These are phyloP conservation scores for Crypturellus undulatus DNA, from an alignment of 2,113 vertebrate genomes.

Conservation along the genomic window DNA sequence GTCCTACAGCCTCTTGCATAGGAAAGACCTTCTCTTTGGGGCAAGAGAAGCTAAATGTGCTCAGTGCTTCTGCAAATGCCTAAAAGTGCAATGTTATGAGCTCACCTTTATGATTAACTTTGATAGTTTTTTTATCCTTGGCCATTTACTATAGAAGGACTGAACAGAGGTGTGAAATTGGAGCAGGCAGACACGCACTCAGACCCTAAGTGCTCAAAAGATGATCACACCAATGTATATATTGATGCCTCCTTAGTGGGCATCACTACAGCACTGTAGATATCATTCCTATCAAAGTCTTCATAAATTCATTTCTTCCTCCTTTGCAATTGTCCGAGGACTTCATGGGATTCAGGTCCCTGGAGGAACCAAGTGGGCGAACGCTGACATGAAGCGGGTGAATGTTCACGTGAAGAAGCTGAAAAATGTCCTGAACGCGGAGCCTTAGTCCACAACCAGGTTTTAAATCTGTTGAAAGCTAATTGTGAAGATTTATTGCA, in stretches of 20 bases:
- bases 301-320: background rate
- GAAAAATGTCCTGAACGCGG: background rate
- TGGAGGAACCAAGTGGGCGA: fast-evolving
- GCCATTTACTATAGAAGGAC: fast-evolving
- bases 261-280: fast-evolving
- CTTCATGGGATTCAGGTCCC: background rate
- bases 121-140: background rate
- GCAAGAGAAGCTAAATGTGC: background rate
- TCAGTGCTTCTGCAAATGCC: background rate
- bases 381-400: background rate
- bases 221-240: fast-evolving
- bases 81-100: background rate
- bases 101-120: background rate
- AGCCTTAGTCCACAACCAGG: background rate
- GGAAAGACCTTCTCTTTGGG: background rate
- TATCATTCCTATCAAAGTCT: background rate
- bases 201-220: background rate
- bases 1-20: fast-evolving
- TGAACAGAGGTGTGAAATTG: background rate
- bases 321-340: background rate
- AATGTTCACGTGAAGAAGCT: background rate
- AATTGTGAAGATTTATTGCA: background rate
- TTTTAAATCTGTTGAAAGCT: background rate
- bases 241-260: background rate
- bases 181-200: background rate